phyloP scores from a whole-genome alignment of 2,888 invertebrate genomes.

The Agrochola macilenta region DNA sequence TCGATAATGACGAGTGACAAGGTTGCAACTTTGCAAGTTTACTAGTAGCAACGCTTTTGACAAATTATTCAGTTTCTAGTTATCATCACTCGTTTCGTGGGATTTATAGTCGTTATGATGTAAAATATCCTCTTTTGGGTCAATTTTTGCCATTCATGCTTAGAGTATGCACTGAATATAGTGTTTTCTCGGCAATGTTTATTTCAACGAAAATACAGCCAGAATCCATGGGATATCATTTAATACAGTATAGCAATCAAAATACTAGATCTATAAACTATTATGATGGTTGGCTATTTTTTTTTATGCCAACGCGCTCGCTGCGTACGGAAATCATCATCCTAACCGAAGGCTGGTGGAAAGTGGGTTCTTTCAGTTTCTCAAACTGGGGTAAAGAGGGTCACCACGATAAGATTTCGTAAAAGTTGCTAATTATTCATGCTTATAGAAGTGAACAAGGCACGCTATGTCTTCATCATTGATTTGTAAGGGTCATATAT shows the following conservation, averaged over 20 bases:
- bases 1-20: conserved; percentile 51
- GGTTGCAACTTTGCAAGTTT: conserved; percentile 55
- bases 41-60: conserved; percentile 37
- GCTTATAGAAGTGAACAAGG: background rate
- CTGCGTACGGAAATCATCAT: background rate
- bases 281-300: background rate
- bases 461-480: conserved; percentile 1
- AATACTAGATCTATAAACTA: background rate
- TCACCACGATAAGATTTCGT: conserved; percentile 9
- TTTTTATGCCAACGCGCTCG: background rate
- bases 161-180: background rate
- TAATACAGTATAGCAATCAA: background rate
- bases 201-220: background rate
- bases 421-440: conserved; percentile 9
- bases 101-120: background rate
- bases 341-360: background rate
- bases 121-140: background rate
- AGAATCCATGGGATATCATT: background rate
- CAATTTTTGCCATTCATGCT: background rate
- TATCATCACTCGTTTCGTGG: background rate
- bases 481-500: background rate
- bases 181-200: background rate
- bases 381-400: background rate
- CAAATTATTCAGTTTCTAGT: conserved; percentile 14
- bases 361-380: background rate